Percentiles rank a stretch among this genome's conserved stretches.
Conservation (phyloP, 1,140 invertebrate species). For the Neuroterus valhalla region DNA sequence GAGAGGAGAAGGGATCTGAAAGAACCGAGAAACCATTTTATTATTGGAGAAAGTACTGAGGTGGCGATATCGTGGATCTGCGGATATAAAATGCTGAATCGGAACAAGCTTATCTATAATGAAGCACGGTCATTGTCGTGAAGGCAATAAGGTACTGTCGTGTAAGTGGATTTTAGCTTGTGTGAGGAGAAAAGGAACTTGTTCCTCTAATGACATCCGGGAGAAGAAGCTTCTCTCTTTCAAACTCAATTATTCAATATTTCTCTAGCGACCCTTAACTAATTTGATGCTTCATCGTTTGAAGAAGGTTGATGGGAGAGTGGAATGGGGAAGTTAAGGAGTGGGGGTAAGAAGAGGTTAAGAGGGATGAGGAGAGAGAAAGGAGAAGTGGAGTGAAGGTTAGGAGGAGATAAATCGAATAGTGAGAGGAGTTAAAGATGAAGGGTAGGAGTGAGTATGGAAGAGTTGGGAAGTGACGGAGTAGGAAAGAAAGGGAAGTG, state of each 20-base stretch:
- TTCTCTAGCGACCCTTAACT: no score
- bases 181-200: background rate
- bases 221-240: background rate
- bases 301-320: background rate
- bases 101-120: constrained; percentile 17
- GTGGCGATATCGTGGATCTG: constrained; percentile 17
- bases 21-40: constrained; percentile 21
- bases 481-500: no score
- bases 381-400: no score
- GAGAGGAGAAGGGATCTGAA: background rate
- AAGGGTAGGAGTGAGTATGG: no score
- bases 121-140: constrained; percentile 16
- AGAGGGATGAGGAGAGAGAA: no score
- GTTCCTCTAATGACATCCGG: background rate
- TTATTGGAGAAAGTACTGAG: constrained; percentile 27
- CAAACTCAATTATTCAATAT: background rate
- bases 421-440: no score
- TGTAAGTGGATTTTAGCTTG: background rate
- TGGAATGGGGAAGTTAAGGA: background rate
- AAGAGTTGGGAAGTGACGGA: no score
- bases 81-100: constrained; percentile 12
- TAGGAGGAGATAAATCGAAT: no score
- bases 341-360: background rate
- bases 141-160: constrained; percentile 2
- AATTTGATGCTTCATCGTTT: background rate